Percentiles rank a stretch among this genome's conserved stretches.
phyloP scores from a whole-genome alignment of 2,797 vertebrate species.

The Orientallactaga sibirica region DNA sequence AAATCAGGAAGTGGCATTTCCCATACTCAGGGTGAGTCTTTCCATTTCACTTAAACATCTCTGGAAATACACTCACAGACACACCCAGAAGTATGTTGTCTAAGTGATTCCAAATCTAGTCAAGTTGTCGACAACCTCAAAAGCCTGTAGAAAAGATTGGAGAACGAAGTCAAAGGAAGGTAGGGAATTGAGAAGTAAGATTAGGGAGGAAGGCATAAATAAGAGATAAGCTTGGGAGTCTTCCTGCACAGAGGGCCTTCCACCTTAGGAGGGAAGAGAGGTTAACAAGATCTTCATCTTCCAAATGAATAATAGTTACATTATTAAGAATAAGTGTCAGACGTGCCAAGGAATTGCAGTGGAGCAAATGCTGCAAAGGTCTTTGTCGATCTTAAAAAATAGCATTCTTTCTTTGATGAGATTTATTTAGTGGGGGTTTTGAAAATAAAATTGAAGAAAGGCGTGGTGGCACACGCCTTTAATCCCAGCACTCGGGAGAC shows the following conservation, averaged over 20 bases:
- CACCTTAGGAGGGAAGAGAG: too few species aligned
- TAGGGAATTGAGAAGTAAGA: background rate
- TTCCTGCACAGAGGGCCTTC: background rate
- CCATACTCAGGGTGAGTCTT: background rate
- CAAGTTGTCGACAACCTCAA: background rate
- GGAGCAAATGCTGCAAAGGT: background rate
- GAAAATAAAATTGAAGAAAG: too few species aligned
- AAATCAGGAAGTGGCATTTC: background rate
- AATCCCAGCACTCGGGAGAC: too few species aligned
- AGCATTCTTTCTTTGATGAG: background rate
- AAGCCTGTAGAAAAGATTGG: background rate
- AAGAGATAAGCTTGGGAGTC: background rate
- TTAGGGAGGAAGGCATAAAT: background rate
- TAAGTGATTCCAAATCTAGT: background rate
- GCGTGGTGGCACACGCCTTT: too few species aligned
- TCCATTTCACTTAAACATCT: background rate
- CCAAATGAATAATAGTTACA: background rate
- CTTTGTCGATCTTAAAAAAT: slow-evolving; percentile 1
- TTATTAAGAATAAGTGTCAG: background rate
- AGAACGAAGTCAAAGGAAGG: background rate
- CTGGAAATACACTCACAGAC: background rate
- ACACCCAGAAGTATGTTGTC: background rate
- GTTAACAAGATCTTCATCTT: background rate
- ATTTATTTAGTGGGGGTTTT: background rate
- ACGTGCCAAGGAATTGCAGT: background rate